phyloP scores from a whole-genome alignment of 1,140 invertebrate species.

The Adoxophyes honmai region DNA sequence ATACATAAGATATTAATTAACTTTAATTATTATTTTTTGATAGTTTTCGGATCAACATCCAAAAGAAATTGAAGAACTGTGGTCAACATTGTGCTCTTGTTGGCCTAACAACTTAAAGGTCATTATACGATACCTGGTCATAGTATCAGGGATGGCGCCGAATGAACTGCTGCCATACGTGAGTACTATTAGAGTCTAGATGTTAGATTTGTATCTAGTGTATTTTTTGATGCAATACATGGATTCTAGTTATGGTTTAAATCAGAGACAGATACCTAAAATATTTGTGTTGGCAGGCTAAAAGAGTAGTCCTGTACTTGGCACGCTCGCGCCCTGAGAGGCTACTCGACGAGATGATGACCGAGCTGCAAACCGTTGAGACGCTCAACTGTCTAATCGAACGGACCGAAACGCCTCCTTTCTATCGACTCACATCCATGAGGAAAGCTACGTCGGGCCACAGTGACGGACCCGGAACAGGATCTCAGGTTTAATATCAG shows the following conservation, averaged over 20 bases:
- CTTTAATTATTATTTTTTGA: conserved; percentile 33
- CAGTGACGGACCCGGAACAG: conserved; percentile 80
- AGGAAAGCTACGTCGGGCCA: conserved; percentile 92
- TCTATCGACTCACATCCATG: conserved; percentile 95
- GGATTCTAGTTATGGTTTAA: too few relatives aligned
- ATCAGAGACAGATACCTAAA: neutral
- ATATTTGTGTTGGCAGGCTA: conserved; percentile 81
- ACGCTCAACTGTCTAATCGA: conserved; percentile 96
- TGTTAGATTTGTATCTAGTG: neutral
- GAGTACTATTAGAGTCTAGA: conserved; percentile 35
- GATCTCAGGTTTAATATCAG: conserved; percentile 48
- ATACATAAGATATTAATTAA: neutral
- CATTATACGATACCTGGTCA: conserved; percentile 97
- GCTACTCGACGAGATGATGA: conserved; percentile 97
- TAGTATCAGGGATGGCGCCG: conserved; percentile 96
- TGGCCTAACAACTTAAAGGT: conserved; percentile 99
- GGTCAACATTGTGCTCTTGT: conserved; percentile 95
- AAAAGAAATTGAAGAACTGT: conserved; percentile 96
- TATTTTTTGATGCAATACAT: too few relatives aligned
- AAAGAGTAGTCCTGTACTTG: conserved; percentile 95
- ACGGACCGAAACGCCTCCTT: conserved; percentile 97
- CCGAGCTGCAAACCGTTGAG: conserved; percentile 96
- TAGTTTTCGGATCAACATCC: conserved; percentile 97
- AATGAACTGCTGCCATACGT: conserved; percentile 87
- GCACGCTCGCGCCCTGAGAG: conserved; percentile 93